Percentiles rank a stretch among this genome's conserved stretches.
These are phyloP conservation scores for Macrobrachium rosenbergii DNA, from an alignment of 1,140 invertebrate species.

Conservation along the genomic window DNA sequence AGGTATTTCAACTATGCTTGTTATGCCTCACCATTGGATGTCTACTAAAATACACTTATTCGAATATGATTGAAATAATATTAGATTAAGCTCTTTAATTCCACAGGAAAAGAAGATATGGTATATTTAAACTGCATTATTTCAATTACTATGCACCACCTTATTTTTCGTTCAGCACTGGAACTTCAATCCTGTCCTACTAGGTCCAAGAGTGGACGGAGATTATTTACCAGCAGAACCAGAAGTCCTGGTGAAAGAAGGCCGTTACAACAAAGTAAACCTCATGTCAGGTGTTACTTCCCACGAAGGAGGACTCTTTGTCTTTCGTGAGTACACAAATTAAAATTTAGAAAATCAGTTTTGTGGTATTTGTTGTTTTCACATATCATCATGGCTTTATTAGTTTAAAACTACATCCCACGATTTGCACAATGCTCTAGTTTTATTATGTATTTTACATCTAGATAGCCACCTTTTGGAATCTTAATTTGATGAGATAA, in stretches of 20 bases:
- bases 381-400: too few species aligned
- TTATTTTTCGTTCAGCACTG: background rate
- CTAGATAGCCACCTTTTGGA: too few species aligned
- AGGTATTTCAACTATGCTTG: background rate
- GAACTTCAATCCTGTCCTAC: conserved; percentile 1
- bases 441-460: too few species aligned
- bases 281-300: conserved; percentile 28
- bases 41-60: background rate
- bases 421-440: too few species aligned
- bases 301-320: conserved; percentile 32
- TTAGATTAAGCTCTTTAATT: too few species aligned
- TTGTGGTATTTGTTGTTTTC: too few species aligned
- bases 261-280: conserved; percentile 17
- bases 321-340: conserved; percentile 11
- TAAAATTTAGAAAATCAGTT: too few species aligned
- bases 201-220: conserved; percentile 37
- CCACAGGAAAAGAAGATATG: too few species aligned
- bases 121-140: too few species aligned
- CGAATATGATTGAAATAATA: background rate
- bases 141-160: too few species aligned
- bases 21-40: background rate
- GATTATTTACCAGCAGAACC: conserved; percentile 36
- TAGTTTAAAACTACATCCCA: too few species aligned
- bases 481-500: too few species aligned
- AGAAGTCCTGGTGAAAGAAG: conserved; percentile 23